Base-by-base conservation (phyloP, 2,113 vertebrate genomes). In the Aplodontia rufa region DNA sequence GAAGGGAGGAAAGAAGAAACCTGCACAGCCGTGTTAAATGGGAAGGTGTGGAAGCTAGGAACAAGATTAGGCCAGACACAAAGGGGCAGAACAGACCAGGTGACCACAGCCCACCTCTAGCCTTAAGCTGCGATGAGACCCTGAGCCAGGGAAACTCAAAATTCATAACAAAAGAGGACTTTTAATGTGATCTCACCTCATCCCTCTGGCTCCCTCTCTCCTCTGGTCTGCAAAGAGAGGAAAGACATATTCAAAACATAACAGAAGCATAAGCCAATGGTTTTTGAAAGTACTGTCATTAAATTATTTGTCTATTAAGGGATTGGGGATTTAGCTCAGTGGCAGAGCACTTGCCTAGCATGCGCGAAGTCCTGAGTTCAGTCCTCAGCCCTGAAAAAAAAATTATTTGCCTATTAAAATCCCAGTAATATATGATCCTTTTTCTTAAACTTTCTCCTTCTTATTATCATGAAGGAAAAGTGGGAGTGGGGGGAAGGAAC, bases 271-370 rank as follows among this genome's bases (percentile, higher is more conserved):
- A 83, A 85, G 37, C 17, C 37, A 42, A 19, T 40, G 62, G 30
- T 30, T 83, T 83, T 96, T 87, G 62, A 53, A 85, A 74, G 74
- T n/a, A 7, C 47, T 62, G 69, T 78, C 69, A 93, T 53, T 91
- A 66, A 86, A 79, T 82, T 42, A 47, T 94, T 68, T 68, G 30
- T 58, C 78, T 94, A 72, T 88, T 88, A 85, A n/a, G n/a, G n/a
- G n/a, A n/a, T n/a, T 58, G 19, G 55, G 53, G 20, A 22, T 58
- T 4, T 58, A 24, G 20, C 55, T 58, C 20, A 58, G 55, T 22
- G 19, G 55, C 6, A 4, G 55, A 58, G 24, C n/a, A n/a, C n/a
- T n/a, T n/a, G n/a, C n/a, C n/a, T n/a, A n/a, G n/a, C n/a, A n/a
- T n/a, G n/a, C n/a, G n/a, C n/a, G n/a, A n/a, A n/a, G n/a, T n/a